These are phyloP conservation scores for Priocnemis perturbator DNA, from an alignment of 2,888 invertebrate species.

Conservation along the genomic window DNA sequence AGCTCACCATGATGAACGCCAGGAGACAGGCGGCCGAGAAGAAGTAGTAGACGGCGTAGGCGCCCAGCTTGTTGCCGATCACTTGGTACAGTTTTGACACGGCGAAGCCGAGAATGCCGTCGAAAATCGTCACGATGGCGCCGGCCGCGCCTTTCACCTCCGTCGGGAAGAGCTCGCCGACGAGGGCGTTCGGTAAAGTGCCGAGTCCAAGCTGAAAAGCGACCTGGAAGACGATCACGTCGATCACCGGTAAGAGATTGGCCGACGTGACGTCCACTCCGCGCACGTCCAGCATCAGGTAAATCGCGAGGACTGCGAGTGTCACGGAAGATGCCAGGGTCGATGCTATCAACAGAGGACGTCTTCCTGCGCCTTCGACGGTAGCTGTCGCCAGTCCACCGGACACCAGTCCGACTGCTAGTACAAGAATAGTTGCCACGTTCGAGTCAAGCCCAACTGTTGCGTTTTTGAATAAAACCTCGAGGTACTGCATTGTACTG, in stretches of 20 bases:
- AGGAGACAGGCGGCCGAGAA: slow-evolving; percentile 66
- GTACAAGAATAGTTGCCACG: slow-evolving; percentile 75
- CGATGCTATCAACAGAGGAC: slow-evolving; percentile 75
- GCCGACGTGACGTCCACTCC: slow-evolving; percentile 56
- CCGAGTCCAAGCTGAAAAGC: slow-evolving; percentile 70
- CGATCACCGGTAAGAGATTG: slow-evolving; percentile 65
- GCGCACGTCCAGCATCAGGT: slow-evolving; percentile 56
- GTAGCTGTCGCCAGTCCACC: slow-evolving; percentile 68
- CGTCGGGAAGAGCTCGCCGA: slow-evolving; percentile 70
- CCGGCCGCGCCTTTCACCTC: slow-evolving; percentile 70
- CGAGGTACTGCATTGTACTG: slow-evolving; percentile 70
- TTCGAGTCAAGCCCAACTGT: slow-evolving; percentile 65
- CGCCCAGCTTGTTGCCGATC: slow-evolving; percentile 58
- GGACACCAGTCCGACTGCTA: slow-evolving; percentile 74
- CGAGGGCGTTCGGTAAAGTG: slow-evolving; percentile 68
- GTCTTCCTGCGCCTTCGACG: slow-evolving; percentile 76
- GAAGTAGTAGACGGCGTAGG: slow-evolving; percentile 62
- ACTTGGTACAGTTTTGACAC: slow-evolving; percentile 69
- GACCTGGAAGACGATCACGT: slow-evolving; percentile 67
- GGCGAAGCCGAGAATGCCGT: slow-evolving; percentile 67
- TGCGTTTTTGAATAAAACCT: slow-evolving; percentile 59
- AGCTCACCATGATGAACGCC: slow-evolving; percentile 64
- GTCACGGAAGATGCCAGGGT: slow-evolving; percentile 70
- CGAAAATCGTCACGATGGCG: slow-evolving; percentile 66
- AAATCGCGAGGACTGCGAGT: slow-evolving; percentile 59